Evolutionary conservation across 53 echinoderm and acorn worm species (phyloP).

Genomic region (Zoroaster sp.): DNA sequence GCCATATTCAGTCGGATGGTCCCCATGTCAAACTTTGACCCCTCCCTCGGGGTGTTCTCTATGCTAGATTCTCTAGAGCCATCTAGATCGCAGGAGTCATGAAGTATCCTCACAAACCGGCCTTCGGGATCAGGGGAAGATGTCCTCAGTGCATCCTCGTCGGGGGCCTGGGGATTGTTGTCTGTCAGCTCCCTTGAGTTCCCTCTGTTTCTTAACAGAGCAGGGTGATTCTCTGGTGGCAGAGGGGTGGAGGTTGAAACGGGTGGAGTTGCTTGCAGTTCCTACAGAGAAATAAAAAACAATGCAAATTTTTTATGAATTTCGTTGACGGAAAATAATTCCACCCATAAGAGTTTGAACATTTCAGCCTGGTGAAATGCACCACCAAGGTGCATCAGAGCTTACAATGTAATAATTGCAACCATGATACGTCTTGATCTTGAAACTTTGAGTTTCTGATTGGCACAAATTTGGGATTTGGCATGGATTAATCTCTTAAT

Average conservation of each 20-base stretch:
- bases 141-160: background rate
- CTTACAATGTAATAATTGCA: too few relatives aligned
- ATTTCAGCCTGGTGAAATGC: too few relatives aligned
- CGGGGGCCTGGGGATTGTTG: background rate
- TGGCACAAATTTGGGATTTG: too few relatives aligned
- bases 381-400: too few relatives aligned
- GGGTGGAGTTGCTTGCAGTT: constrained; percentile 89
- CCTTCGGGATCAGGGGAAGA: background rate
- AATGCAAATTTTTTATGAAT: background rate
- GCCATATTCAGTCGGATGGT: constrained; percentile 81
- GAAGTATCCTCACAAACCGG: constrained; percentile 25
- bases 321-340: too few relatives aligned
- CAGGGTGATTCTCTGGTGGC: constrained; percentile 81
- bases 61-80: background rate
- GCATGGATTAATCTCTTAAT: too few relatives aligned
- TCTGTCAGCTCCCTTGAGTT: background rate
- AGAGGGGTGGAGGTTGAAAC: constrained; percentile 90
- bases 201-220: constrained; percentile 63
- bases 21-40: constrained; percentile 77
- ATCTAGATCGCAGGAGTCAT: constrained; percentile 19
- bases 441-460: too few relatives aligned
- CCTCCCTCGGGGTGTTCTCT: constrained; percentile 39
- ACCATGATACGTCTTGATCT: too few relatives aligned
- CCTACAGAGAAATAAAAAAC: constrained; percentile 45
- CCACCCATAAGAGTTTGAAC: too few relatives aligned